phyloP scores from a whole-genome alignment of 2,888 invertebrate species.

The Lepidochrysops patricia region DNA sequence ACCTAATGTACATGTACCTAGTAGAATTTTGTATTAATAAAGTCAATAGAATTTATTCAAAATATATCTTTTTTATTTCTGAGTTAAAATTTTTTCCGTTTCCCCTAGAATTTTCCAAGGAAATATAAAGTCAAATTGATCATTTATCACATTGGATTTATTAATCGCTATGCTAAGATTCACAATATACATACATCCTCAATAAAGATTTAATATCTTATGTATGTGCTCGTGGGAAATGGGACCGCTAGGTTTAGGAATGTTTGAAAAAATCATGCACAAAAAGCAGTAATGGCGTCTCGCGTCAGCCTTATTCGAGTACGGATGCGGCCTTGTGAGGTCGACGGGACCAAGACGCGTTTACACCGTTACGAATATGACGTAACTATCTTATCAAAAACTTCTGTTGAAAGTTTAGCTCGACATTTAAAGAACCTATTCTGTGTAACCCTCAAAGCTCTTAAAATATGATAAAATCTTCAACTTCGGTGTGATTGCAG shows the following conservation, averaged over 20 bases:
- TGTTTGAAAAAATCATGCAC: conserved; percentile 24
- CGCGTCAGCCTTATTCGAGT: conserved; percentile 24
- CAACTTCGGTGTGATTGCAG: neutral
- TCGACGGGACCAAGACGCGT: conserved; percentile 24
- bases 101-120: neutral
- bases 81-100: neutral
- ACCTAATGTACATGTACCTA: too few relatives aligned
- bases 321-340: conserved; percentile 59
- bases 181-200: conserved; percentile 9
- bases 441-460: too few relatives aligned
- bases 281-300: conserved; percentile 21
- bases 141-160: neutral
- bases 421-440: too few relatives aligned
- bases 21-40: too few relatives aligned
- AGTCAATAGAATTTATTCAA: too few relatives aligned
- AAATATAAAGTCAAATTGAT: neutral
- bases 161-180: neutral
- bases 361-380: conserved; percentile 39
- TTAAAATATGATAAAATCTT: too few relatives aligned
- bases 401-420: too few relatives aligned
- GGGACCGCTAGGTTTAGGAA: conserved; percentile 34
- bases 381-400: too few relatives aligned
- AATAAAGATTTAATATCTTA: conserved; percentile 10
- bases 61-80: too few relatives aligned
- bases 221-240: conserved; percentile 22